Conservation (phyloP, 2,797 vertebrate genomes). For the Squalus acanthias region DNA sequence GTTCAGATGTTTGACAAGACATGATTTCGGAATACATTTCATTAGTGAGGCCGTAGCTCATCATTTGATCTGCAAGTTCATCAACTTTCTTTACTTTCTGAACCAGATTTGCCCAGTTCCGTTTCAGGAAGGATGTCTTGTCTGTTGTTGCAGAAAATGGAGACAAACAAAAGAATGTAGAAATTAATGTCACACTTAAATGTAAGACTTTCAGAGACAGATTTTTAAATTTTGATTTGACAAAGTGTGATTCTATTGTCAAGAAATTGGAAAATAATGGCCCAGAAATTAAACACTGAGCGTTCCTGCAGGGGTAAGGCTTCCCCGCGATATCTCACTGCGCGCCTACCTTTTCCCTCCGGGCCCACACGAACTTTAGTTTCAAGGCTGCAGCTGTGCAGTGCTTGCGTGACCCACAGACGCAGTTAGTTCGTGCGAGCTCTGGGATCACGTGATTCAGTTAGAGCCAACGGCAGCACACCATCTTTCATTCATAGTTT, state of each 20-base stretch:
- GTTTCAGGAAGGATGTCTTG: constrained; percentile 39
- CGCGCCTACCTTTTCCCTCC: no score
- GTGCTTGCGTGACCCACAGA: no score
- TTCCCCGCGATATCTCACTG: no score
- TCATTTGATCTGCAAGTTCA: constrained; percentile 42
- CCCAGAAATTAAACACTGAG: no score
- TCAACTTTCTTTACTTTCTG: constrained; percentile 39
- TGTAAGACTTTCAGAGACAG: neutral
- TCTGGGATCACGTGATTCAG: no score
- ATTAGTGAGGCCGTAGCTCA: neutral
- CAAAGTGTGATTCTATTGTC: neutral
- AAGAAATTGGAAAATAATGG: neutral
- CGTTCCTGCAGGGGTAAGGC: no score
- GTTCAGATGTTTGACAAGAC: neutral
- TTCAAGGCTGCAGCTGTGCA: no score
- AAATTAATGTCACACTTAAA: neutral
- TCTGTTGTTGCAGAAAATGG: constrained; percentile 36
- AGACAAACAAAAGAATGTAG: neutral
- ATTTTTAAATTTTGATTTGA: neutral
- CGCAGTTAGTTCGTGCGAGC: no score
- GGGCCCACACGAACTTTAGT: no score
- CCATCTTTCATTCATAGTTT: no score
- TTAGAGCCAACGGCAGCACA: no score
- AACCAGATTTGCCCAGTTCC: neutral
- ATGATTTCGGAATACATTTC: constrained; percentile 40